phyloP scores from a whole-genome alignment of 2,113 vertebrate species.

The Monarcha castaneiventris region DNA sequence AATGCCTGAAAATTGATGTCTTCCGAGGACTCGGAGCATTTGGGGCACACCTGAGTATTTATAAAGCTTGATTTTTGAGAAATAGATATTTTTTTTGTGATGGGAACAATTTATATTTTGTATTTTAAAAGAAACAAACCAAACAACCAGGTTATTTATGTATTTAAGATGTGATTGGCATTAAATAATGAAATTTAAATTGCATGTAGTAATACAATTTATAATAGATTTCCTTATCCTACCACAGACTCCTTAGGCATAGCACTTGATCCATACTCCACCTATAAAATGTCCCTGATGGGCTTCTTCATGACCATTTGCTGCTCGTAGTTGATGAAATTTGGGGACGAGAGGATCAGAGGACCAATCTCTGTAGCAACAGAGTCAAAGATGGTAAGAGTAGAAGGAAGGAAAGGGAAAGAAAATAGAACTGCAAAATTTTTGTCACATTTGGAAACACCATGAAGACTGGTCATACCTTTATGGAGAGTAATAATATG shows the following conservation, averaged over 20 bases:
- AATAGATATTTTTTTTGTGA: background rate
- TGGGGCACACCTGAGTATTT: background rate
- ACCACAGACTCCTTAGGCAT: background rate
- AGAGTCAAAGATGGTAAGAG: background rate
- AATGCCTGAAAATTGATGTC: background rate
- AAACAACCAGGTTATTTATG: fast-evolving
- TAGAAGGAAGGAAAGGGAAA: background rate
- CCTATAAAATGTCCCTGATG: background rate
- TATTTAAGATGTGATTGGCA: background rate
- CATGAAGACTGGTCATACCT: background rate
- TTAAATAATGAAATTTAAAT: background rate
- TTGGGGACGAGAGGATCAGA: background rate
- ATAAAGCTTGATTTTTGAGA: background rate
- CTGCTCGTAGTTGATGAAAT: background rate
- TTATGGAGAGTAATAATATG: background rate
- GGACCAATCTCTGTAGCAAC: background rate
- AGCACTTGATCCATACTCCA: background rate
- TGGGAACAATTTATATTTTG: fast-evolving
- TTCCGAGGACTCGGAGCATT: fast-evolving
- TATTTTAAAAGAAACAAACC: background rate
- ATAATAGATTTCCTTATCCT: background rate
- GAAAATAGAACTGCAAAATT: background rate
- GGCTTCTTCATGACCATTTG: background rate
- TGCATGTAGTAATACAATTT: background rate
- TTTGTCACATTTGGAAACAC: background rate